Conservation (phyloP, 1,140 invertebrate genomes). For the Drosophila kikkawai region DNA sequence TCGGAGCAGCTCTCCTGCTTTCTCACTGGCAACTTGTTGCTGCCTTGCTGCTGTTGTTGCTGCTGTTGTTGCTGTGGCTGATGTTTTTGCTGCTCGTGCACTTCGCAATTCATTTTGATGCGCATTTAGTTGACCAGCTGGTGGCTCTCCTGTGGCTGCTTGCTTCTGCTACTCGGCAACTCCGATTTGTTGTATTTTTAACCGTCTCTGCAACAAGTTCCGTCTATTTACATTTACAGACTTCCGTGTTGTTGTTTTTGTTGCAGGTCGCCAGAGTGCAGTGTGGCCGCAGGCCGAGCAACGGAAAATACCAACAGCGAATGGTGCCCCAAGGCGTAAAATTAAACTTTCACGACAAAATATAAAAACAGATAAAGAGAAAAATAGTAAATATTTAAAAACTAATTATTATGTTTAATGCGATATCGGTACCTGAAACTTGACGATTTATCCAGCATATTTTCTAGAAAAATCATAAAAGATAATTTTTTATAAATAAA, state of each 20-base stretch:
- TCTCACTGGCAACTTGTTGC: conserved; percentile 69
- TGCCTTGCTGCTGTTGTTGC: conserved; percentile 54
- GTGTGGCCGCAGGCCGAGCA: conserved; percentile 12
- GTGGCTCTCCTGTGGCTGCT: conserved; percentile 34
- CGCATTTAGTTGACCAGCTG: conserved; percentile 65
- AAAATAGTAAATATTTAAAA: background rate
- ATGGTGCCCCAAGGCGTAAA: background rate
- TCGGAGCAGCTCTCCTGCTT: conserved; percentile 60
- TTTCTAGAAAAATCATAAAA: no score
- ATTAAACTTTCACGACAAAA: background rate
- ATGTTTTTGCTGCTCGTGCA: conserved; percentile 67
- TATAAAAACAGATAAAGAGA: background rate
- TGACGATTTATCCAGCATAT: no score
- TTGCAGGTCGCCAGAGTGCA: conserved; percentile 12
- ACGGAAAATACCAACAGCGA: background rate
- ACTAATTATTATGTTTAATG: background rate
- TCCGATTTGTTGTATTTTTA: conserved; percentile 38
- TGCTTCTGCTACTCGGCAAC: background rate
- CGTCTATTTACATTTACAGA: conserved; percentile 77
- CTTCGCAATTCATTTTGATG: conserved; percentile 75
- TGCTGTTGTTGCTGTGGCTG: conserved; percentile 49
- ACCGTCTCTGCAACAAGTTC: conserved; percentile 73
- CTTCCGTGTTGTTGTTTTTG: conserved; percentile 63
- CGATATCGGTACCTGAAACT: background rate
- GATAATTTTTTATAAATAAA: no score